phyloP scores from a whole-genome alignment of 2,113 vertebrate species.

The Xenopus laevis region DNA sequence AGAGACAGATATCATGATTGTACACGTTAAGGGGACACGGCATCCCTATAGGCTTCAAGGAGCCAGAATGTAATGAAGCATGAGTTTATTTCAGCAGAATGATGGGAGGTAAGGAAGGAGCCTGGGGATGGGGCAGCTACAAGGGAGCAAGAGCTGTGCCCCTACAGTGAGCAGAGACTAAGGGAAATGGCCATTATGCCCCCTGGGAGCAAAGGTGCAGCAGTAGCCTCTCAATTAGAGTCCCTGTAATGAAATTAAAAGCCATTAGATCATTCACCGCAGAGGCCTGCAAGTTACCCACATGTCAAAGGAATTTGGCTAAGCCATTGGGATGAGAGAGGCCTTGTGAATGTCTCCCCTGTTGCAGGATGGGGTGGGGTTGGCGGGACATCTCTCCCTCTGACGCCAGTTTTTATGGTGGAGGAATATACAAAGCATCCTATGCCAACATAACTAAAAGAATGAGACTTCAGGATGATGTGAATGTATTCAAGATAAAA shows the following conservation, averaged over 20 bases:
- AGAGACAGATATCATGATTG: neutral
- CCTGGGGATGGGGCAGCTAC: constrained; percentile 21
- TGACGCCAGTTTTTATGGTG: constrained; percentile 30
- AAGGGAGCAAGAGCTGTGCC: constrained; percentile 29
- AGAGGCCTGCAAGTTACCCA: constrained; percentile 62
- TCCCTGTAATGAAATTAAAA: constrained; percentile 72
- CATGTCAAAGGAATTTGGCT: constrained; percentile 83
- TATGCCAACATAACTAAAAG: neutral
- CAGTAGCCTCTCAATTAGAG: constrained; percentile 60
- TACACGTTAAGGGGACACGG: constrained; percentile 2
- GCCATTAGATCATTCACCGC: constrained; percentile 71
- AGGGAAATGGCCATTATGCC: constrained; percentile 37
- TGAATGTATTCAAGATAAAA: neutral
- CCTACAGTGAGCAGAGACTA: constrained; percentile 57
- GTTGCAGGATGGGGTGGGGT: constrained; percentile 60
- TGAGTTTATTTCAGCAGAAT: constrained; percentile 24
- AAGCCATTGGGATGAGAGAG: constrained; percentile 64
- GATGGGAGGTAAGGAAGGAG: neutral
- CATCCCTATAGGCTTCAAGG: constrained; percentile 26
- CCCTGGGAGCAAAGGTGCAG: constrained; percentile 44
- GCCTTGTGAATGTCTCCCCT: constrained; percentile 50
- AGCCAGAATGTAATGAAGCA: constrained; percentile 23
- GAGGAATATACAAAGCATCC: neutral
- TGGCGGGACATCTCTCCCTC: constrained; percentile 59
- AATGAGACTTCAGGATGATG: neutral